phyloP scores from a whole-genome alignment of 1,140 invertebrate species.

The Vanessa tameamea region DNA sequence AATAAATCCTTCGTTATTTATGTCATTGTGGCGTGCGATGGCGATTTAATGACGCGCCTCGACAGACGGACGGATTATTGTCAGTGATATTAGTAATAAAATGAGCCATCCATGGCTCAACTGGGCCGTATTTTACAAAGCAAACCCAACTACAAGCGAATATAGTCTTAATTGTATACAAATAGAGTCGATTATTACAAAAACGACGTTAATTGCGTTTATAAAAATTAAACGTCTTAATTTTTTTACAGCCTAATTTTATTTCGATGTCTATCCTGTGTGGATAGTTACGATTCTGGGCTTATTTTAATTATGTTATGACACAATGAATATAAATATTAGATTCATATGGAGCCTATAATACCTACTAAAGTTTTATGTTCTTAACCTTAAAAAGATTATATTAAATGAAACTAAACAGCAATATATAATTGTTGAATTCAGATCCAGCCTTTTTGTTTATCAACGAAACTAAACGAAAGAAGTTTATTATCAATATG shows the following conservation, averaged over 20 bases:
- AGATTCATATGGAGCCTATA: background rate
- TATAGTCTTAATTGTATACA: background rate
- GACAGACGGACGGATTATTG: conserved; percentile 54
- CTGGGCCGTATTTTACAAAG: conserved; percentile 20
- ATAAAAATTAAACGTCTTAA: conserved; percentile 31
- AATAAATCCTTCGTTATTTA: conserved; percentile 64
- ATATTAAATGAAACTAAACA: too few relatives aligned
- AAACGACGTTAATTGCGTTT: conserved; percentile 18
- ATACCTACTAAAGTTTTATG: background rate
- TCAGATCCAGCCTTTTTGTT: too few relatives aligned
- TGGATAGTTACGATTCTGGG: conserved; percentile 21
- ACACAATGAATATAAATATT: background rate
- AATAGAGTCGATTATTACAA: background rate
- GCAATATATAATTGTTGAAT: too few relatives aligned
- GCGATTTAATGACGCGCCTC: conserved; percentile 57
- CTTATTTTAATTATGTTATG: conserved; percentile 8
- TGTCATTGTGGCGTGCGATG: conserved; percentile 53
- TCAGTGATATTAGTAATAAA: conserved; percentile 61
- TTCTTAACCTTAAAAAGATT: background rate
- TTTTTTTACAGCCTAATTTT: conserved; percentile 32
- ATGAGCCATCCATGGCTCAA: conserved; percentile 16
- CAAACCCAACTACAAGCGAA: background rate
- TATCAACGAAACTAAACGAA: too few relatives aligned
- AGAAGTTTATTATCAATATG: too few relatives aligned
- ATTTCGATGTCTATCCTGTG: conserved; percentile 24